Percentiles rank a stretch among this genome's conserved stretches.
Evolutionary conservation across 2,113 vertebrate genomes (phyloP).

Genomic region (Dolichotis patagonum): DNA sequence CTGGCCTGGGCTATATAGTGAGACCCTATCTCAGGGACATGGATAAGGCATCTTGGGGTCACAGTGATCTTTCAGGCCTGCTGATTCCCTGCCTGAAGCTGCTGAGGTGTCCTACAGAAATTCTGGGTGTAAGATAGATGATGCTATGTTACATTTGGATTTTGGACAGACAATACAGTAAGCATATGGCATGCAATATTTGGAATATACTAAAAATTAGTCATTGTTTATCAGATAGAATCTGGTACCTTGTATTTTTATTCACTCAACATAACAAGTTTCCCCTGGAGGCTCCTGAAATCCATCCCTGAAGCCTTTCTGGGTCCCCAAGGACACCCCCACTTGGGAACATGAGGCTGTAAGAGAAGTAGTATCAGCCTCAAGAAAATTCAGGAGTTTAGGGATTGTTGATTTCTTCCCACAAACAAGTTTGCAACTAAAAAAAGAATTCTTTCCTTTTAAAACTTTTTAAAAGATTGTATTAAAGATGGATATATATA

Average conservation of each 20-base stretch:
- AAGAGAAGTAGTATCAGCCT: not conserved
- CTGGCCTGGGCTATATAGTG: no score
- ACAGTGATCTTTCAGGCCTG: not conserved
- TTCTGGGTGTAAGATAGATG: not conserved
- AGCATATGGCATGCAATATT: not conserved
- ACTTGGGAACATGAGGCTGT: not conserved
- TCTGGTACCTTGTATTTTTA: not conserved
- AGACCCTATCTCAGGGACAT: not conserved
- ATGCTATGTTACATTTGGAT: not conserved
- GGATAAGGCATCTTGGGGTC: not conserved
- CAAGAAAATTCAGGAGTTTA: not conserved
- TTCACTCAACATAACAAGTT: not conserved
- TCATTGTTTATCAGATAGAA: conserved; percentile 15
- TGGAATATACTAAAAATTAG: conserved; percentile 9
- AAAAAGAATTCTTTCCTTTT: not conserved
- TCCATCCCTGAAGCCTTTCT: not conserved
- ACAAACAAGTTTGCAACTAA: not conserved
- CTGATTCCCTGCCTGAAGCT: not conserved
- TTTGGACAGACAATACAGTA: conserved; percentile 28
- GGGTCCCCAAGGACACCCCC: not conserved
- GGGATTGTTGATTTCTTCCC: not conserved
- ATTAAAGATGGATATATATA: not conserved
- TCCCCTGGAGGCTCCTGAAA: not conserved
- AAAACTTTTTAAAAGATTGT: not conserved
- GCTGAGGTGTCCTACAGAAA: not conserved